Conservation (phyloP, 2,113 vertebrate genomes). For the Grammomys surdaster region DNA sequence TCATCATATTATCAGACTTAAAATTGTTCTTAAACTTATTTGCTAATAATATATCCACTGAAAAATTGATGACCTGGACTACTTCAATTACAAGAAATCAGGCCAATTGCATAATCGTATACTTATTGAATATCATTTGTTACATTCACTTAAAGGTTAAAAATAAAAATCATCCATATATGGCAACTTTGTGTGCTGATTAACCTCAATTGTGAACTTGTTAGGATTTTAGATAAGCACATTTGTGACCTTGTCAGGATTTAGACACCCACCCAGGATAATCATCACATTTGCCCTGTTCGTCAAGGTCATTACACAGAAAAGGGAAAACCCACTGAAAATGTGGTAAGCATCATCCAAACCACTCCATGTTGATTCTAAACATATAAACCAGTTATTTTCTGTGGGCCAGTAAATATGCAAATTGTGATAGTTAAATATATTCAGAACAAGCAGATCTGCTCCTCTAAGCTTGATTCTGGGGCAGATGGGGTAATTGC, state of each 20-base stretch:
- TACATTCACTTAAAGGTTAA: background rate
- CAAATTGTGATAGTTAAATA: background rate
- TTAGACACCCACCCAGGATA: background rate
- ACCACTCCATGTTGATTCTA: background rate
- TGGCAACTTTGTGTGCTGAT: background rate
- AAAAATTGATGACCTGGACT: background rate
- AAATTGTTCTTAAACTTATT: background rate
- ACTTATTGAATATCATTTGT: background rate
- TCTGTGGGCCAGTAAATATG: background rate
- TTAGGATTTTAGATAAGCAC: background rate
- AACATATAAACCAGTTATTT: background rate
- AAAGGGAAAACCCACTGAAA: background rate
- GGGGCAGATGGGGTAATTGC: background rate
- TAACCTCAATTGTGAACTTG: background rate
- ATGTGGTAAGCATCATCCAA: background rate
- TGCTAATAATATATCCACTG: background rate
- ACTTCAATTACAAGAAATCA: background rate
- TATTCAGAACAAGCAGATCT: background rate
- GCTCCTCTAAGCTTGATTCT: background rate
- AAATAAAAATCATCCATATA: background rate
- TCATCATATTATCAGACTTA: background rate
- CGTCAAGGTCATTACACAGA: too few relatives aligned
- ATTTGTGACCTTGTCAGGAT: background rate
- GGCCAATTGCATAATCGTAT: background rate
- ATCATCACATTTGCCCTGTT: background rate